Conservation (phyloP, 2,797 vertebrate species). For the Orestias chungarensis region DNA sequence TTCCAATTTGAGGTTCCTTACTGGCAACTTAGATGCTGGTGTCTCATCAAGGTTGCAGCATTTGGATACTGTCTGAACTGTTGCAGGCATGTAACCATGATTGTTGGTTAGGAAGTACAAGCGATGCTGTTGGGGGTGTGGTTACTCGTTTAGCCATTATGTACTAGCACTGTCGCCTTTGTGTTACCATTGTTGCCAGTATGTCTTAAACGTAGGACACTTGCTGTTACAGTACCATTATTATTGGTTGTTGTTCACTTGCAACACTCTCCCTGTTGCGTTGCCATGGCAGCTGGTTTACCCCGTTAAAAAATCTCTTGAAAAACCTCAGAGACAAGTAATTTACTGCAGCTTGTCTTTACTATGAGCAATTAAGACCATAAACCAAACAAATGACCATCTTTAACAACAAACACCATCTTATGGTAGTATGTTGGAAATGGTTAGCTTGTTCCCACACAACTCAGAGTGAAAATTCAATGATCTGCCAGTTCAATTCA, state of each 20-base stretch:
- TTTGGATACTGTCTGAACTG: neutral
- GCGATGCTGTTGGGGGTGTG: neutral
- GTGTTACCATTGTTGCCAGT: neutral
- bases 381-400: conserved; percentile 30
- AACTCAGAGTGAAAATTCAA: conserved; percentile 1
- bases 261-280: neutral
- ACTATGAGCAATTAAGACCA: conserved; percentile 26
- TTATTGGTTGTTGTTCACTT: neutral
- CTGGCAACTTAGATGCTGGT: too few relatives aligned
- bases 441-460: conserved; percentile 19
- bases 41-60: too few relatives aligned
- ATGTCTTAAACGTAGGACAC: neutral
- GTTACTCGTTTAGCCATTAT: neutral
- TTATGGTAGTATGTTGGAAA: conserved; percentile 13
- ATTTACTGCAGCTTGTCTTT: neutral
- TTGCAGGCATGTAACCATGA: neutral
- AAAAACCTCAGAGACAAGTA: too few relatives aligned
- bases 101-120: too few relatives aligned
- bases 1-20: neutral
- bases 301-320: too few relatives aligned
- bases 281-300: neutral
- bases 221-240: neutral
- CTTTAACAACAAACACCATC: conserved; percentile 11
- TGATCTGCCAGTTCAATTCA: conserved; percentile 30
- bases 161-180: neutral